Percentiles rank a stretch among this genome's conserved stretches.
These are phyloP conservation scores for Paedocypris sp. DNA, from an alignment of 2,113 vertebrate species.

Conservation along the genomic window DNA sequence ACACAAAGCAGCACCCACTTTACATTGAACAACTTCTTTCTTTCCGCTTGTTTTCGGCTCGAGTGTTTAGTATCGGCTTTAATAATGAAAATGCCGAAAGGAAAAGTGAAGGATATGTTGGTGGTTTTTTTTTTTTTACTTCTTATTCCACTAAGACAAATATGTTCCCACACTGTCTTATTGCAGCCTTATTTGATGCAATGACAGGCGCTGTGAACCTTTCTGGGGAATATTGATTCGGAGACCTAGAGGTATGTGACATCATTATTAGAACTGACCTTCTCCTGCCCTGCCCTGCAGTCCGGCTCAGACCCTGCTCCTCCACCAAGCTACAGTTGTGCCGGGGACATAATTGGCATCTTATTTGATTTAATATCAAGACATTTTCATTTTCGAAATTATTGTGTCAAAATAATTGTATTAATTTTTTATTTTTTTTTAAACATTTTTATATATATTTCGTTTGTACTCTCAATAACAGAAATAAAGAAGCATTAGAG, in stretches of 20 bases:
- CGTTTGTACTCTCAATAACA: no score
- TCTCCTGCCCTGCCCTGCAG: constrained; percentile 62
- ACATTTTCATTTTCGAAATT: no score
- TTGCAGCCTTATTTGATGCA: constrained; percentile 58
- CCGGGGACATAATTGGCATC: constrained; percentile 58
- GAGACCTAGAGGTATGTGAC: constrained; percentile 65
- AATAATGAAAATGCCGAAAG: constrained; percentile 37
- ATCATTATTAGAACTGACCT: constrained; percentile 67
- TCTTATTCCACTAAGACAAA: constrained; percentile 50
- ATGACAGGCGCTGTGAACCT: constrained; percentile 49
- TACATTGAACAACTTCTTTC: no score
- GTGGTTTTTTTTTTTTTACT: no score
- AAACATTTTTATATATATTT: no score
- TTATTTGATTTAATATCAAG: no score
- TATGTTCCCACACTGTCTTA: constrained; percentile 43
- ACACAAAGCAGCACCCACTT: no score
- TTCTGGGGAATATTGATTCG: constrained; percentile 56
- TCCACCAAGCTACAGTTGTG: constrained; percentile 35
- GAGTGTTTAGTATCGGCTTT: constrained; percentile 22
- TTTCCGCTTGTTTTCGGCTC: no score
- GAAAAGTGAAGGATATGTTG: no score
- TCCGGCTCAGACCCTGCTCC: constrained; percentile 28
- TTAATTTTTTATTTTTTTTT: no score
- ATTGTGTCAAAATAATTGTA: no score
- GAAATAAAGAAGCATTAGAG: no score